Evolutionary conservation across 2,888 invertebrate species (phyloP).

Genomic region (Chironomus riparius): DNA sequence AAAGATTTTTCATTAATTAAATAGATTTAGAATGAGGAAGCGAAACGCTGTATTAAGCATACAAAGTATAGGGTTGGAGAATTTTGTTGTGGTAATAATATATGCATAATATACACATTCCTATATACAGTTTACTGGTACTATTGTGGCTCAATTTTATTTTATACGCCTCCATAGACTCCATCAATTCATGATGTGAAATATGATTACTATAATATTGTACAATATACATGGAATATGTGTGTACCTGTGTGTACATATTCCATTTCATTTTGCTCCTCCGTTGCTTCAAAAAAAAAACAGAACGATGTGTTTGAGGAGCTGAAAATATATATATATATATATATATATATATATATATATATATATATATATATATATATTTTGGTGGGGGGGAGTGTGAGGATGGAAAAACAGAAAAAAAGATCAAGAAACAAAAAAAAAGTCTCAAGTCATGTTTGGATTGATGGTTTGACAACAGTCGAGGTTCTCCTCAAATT

Average conservation of each 20-base stretch:
- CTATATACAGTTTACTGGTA: neutral
- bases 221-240: neutral
- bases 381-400: neutral
- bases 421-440: neutral
- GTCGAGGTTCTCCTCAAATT: neutral
- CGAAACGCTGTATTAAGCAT: too few species aligned
- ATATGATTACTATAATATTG: neutral
- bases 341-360: too few species aligned
- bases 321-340: too few species aligned
- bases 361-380: too few species aligned
- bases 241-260: too few species aligned
- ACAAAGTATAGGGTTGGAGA: too few species aligned
- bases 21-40: neutral
- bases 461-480: constrained; percentile 23
- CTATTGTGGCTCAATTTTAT: neutral
- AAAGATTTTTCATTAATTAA: constrained; percentile 8
- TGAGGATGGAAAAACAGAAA: neutral
- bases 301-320: neutral
- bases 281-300: neutral
- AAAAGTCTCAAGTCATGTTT: constrained; percentile 12
- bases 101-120: neutral
- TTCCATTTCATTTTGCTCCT: neutral
- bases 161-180: neutral
- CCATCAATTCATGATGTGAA: neutral
- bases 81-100: too few species aligned